phyloP scores from a whole-genome alignment of 2,888 invertebrate species.

The Julus scanicus region DNA sequence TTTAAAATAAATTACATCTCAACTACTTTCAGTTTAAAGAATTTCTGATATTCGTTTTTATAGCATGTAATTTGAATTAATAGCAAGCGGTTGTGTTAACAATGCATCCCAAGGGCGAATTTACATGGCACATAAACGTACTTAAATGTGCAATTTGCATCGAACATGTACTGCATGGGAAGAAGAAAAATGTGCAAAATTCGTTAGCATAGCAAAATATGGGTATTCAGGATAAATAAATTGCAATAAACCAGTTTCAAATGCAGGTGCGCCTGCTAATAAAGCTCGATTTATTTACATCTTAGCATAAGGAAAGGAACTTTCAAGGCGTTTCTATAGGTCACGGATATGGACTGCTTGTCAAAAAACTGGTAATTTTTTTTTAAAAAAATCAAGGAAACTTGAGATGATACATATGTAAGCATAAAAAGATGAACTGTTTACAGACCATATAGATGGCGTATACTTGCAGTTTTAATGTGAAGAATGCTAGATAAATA shows the following conservation, averaged over 20 bases:
- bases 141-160: not conserved
- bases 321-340: constrained; percentile 36
- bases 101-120: not conserved
- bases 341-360: not conserved
- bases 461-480: no score
- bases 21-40: not conserved
- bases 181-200: not conserved
- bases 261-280: not conserved
- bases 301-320: constrained; percentile 13
- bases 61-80: not conserved
- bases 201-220: not conserved
- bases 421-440: not conserved
- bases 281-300: not conserved
- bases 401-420: not conserved
- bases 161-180: not conserved
- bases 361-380: not conserved
- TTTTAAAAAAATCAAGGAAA: not conserved
- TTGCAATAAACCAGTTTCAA: not conserved
- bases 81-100: not conserved
- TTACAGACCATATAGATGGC: not conserved
- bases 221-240: not conserved
- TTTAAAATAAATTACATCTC: constrained; percentile 11
- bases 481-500: no score
- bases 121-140: not conserved
- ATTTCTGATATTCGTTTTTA: not conserved